Evolutionary conservation across 37 sponge, comb jelly and placozoan genomes (phyloP).

Genomic region (Cladorhizidae sp.): DNA sequence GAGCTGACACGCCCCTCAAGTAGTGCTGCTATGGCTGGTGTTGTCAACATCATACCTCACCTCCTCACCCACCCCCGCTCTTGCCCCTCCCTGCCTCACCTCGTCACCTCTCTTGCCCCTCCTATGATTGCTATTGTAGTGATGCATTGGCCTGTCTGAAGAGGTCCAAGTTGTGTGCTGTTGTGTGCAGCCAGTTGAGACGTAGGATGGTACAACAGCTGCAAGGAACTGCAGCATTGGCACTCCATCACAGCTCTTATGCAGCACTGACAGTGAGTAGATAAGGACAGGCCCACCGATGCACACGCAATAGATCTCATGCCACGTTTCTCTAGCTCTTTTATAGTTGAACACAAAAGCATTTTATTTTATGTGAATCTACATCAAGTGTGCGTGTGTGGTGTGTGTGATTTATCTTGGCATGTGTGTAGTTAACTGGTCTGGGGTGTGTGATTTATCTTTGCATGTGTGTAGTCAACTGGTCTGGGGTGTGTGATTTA

Average conservation of each 20-base stretch:
- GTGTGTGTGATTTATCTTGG: too few relatives aligned
- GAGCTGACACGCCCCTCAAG: too few relatives aligned
- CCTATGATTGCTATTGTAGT: not conserved
- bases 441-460: too few relatives aligned
- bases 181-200: not conserved
- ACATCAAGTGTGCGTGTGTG: too few relatives aligned
- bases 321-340: too few relatives aligned
- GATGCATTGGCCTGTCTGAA: not conserved
- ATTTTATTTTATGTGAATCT: too few relatives aligned
- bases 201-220: not conserved
- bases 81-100: not conserved
- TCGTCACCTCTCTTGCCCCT: not conserved
- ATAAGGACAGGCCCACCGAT: too few relatives aligned
- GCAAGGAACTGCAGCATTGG: not conserved
- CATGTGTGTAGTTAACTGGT: too few relatives aligned
- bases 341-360: too few relatives aligned
- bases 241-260: not conserved
- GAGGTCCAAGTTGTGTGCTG: not conserved
- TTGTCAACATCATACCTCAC: not conserved
- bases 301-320: too few relatives aligned
- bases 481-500: too few relatives aligned
- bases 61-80: not conserved
- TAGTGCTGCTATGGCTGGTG: not conserved
- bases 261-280: constrained; percentile 7
- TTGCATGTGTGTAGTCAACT: too few relatives aligned